These are phyloP conservation scores for Lycaon pictus DNA, from an alignment of 2,113 vertebrate species.

Conservation along the genomic window DNA sequence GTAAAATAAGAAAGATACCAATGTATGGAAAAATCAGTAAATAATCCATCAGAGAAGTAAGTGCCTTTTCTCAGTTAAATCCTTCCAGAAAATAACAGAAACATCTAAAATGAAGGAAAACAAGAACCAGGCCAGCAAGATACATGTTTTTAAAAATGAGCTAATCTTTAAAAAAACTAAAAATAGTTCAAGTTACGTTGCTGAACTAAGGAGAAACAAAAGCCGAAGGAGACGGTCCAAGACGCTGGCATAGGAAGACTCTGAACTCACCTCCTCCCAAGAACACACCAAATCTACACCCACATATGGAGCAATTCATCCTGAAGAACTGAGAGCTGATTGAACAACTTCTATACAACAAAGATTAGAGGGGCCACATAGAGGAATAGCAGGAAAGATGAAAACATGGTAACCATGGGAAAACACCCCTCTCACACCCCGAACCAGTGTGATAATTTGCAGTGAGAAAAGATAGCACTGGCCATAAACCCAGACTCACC, in stretches of 20 bases:
- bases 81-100: constrained; percentile 4
- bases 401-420: neutral
- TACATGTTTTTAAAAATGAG: neutral
- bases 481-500: neutral
- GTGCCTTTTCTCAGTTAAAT: neutral
- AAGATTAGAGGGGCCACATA: neutral
- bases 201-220: neutral
- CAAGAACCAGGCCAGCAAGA: neutral
- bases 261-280: neutral
- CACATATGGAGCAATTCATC: neutral
- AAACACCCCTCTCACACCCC: neutral
- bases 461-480: too few species aligned
- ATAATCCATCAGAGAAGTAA: neutral
- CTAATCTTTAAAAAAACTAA: neutral
- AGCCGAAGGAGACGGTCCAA: neutral
- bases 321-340: neutral
- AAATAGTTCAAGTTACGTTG: neutral
- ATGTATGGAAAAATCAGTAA: neutral
- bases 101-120: neutral
- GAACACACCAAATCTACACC: neutral
- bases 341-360: neutral
- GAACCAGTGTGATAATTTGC: neutral
- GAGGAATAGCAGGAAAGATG: neutral
- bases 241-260: neutral
- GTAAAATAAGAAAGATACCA: neutral